Conservation (phyloP, 2,113 vertebrate genomes). For the Megalops atlanticus region DNA sequence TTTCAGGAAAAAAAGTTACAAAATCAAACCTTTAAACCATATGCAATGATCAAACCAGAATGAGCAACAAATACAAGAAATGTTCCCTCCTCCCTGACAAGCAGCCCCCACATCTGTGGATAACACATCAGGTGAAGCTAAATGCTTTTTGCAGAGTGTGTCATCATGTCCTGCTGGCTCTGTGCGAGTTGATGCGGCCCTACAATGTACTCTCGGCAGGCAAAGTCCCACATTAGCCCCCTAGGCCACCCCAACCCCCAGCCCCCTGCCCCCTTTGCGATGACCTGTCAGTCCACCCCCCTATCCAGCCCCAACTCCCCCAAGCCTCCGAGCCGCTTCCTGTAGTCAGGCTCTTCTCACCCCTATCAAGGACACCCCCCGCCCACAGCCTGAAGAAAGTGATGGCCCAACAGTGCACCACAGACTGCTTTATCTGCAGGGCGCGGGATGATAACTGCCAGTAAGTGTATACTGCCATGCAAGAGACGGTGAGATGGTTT, state of each 20-base stretch:
- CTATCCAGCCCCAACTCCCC: not conserved
- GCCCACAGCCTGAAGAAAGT: conserved; percentile 29
- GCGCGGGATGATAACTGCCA: not conserved
- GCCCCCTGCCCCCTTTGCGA: conserved; percentile 24
- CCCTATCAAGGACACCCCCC: conserved; percentile 29
- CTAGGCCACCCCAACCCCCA: no score
- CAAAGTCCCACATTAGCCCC: conserved; percentile 15
- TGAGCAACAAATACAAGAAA: no score
- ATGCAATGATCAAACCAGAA: no score
- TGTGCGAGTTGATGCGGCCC: not conserved
- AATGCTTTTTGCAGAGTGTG: no score
- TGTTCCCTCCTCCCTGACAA: no score
- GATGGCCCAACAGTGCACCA: not conserved
- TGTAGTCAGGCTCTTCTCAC: conserved; percentile 29
- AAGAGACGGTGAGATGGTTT: not conserved
- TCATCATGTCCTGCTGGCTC: not conserved
- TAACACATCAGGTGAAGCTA: no score
- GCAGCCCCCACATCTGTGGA: no score
- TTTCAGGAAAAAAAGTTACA: no score
- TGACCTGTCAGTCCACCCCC: not conserved
- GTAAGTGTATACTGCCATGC: not conserved
- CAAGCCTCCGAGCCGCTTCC: conserved; percentile 19
- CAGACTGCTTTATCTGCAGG: not conserved
- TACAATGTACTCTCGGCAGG: not conserved
- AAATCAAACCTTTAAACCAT: no score